phyloP scores from a whole-genome alignment of 2,797 vertebrate species.

The Trachurus trachurus region DNA sequence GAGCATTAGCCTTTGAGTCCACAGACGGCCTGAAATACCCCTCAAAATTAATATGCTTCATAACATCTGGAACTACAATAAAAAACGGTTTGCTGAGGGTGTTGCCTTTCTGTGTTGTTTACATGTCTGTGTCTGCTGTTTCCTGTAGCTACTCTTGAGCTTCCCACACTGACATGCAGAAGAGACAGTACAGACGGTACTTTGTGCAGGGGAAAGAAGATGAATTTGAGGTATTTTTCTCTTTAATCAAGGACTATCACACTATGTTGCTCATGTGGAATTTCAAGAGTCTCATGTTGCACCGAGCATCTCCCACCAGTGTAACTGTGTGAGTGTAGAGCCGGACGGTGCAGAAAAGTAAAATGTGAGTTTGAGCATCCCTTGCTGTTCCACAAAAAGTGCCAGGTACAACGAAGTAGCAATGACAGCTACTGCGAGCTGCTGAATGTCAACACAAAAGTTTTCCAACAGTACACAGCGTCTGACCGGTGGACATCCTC shows the following conservation, averaged over 20 bases:
- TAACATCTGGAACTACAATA: neutral
- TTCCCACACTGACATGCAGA: constrained; percentile 19
- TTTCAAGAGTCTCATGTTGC: constrained; percentile 5
- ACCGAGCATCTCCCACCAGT: neutral
- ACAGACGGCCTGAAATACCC: neutral
- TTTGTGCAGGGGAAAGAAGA: constrained; percentile 2
- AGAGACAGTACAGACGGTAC: constrained; percentile 5
- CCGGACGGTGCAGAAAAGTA: neutral
- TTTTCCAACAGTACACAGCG: neutral
- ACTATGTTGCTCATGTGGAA: constrained; percentile 29
- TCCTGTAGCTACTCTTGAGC: constrained; percentile 3
- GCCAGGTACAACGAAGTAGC: neutral
- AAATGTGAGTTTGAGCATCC: neutral
- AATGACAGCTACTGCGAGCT: constrained; percentile 1
- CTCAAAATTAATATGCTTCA: neutral
- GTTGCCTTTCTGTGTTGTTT: neutral
- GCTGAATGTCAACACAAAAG: constrained; percentile 8
- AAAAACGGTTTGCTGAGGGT: neutral
- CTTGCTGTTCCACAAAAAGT: constrained; percentile 1
- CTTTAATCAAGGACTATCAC: constrained; percentile 32
- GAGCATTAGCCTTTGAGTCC: neutral
- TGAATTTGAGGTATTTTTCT: constrained; percentile 10
- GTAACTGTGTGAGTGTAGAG: neutral
- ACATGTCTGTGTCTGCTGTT: constrained; percentile 1
- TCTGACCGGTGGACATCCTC: constrained; percentile 18